These are phyloP conservation scores for Hybos culiciformis DNA, from an alignment of 2,888 invertebrate genomes.

Conservation along the genomic window DNA sequence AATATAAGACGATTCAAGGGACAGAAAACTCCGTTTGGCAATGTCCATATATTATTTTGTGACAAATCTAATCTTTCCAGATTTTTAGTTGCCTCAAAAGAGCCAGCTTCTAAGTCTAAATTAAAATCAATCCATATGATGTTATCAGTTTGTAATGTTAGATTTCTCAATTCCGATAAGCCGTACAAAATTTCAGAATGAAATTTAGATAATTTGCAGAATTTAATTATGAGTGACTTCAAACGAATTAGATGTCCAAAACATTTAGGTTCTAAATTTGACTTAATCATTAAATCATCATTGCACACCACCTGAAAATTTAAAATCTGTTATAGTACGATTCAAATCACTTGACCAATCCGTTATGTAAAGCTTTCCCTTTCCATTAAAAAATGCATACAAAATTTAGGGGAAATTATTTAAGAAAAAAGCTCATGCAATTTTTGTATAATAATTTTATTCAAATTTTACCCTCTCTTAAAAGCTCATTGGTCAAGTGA, in stretches of 20 bases:
- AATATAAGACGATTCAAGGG: constrained; percentile 62
- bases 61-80: constrained; percentile 74
- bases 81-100: constrained; percentile 62
- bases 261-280: constrained; percentile 60
- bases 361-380: no score
- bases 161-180: constrained; percentile 64
- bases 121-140: constrained; percentile 73
- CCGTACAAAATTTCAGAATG: constrained; percentile 67
- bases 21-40: constrained; percentile 76
- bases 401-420: no score
- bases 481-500: no score
- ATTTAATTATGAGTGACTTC: constrained; percentile 65
- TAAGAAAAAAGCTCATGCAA: no score
- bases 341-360: no score
- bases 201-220: constrained; percentile 76
- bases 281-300: constrained; percentile 64
- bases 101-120: constrained; percentile 65
- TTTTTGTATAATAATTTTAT: no score
- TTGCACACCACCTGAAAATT: no score
- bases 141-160: constrained; percentile 74
- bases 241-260: constrained; percentile 69
- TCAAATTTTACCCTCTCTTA: no score
- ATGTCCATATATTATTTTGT: constrained; percentile 79
- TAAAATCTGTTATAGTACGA: no score
- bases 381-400: no score